Percentiles rank a stretch among this genome's conserved stretches.
Conservation (phyloP, 2,888 invertebrate species). For the Troides aeacus region DNA sequence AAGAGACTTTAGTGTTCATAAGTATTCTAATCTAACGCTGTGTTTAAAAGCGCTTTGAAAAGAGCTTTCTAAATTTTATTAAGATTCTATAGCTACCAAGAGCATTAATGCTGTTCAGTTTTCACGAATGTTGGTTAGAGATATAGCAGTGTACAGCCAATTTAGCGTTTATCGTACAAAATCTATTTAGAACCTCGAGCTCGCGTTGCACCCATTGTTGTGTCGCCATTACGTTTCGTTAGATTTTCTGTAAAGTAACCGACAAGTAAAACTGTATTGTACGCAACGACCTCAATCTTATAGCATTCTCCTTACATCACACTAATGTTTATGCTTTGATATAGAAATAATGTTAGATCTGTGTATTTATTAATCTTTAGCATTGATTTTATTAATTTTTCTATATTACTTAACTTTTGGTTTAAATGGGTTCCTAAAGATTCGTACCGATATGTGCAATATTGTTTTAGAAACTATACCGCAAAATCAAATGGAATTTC, state of each 20-base stretch:
- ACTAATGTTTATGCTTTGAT: neutral
- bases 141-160: conserved; percentile 51
- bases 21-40: neutral
- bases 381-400: neutral
- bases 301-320: conserved; percentile 48
- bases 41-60: neutral
- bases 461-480: neutral
- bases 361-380: neutral
- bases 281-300: conserved; percentile 49
- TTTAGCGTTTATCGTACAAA: conserved; percentile 67
- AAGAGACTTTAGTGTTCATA: neutral
- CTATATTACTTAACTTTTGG: too few relatives aligned
- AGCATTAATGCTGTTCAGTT: conserved; percentile 18
- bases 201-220: conserved; percentile 62
- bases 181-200: conserved; percentile 58
- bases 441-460: too few relatives aligned
- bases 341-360: neutral
- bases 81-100: neutral
- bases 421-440: too few relatives aligned
- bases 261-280: conserved; percentile 60
- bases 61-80: too few relatives aligned
- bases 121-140: conserved; percentile 25
- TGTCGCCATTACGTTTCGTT: conserved; percentile 60
- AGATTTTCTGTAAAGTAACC: conserved; percentile 54
- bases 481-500: neutral